Evolutionary conservation across 92 coral and sea anemone genomes (phyloP), one percentile per base, ranked within the genome.

Genomic region (Desmophyllum pertusum): DNA sequence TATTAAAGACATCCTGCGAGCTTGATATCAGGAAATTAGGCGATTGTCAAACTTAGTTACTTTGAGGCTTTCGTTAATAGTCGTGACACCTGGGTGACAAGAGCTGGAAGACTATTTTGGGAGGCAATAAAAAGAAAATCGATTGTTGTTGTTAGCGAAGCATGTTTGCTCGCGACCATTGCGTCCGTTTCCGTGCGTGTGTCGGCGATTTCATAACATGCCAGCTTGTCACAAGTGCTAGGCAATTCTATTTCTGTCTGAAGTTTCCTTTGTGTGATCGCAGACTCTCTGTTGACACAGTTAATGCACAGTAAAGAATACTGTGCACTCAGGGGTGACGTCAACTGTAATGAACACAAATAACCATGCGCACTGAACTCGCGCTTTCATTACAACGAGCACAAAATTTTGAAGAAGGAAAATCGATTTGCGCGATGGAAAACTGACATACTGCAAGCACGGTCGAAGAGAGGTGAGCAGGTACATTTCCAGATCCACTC

Each of bases 301-400:
- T 23, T 84, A 84, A 84, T 84, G 87, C 87, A 61, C 42, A 36
- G 66, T 25, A 35, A 83, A 83, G 79, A 57, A 59, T 51, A 15
- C 64, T 61, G 82, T 37, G 6, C 23, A 23, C 30, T 37, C 6
- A n/a, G 36, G 69, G 81, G 53, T 82, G 86, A 82, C 86, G 86
- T 82, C 63, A 82, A 55, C 57, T 29, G 40, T 71, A 11, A 6
- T 14, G 17, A 13, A 48, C 52, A 59, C 31, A 78, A 57, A 78
- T 23, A 70, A 9, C 29, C 78, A 38, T 71, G 71, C 86, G 79
- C 71, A 29, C 57, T 37, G n/a, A 33, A 38, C 29, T 51, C 4
- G 29, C 27, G 53, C 33, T 42, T 63, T 70, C 37, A 70, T 71
- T 53, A 31, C 62, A 57, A 40, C 6, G 39, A 43, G 39, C 39